Conservation (phyloP, 2,113 vertebrate species). For the Corydoras sp. region DNA sequence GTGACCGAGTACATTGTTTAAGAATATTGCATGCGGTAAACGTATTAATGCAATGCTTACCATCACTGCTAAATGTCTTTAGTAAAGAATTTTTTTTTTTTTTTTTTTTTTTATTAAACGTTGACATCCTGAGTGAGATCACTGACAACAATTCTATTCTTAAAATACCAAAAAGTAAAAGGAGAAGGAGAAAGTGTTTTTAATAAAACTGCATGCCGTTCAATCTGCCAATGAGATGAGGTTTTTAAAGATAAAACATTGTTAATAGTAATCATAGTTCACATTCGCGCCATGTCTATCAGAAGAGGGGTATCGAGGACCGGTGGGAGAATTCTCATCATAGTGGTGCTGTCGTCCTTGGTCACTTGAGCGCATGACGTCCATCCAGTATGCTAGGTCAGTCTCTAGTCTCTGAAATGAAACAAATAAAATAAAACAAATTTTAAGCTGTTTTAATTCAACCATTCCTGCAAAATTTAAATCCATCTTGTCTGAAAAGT, state of each 20-base stretch:
- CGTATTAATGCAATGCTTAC: too few relatives aligned
- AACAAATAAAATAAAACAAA: background rate
- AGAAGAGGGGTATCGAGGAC: slow-evolving; percentile 61
- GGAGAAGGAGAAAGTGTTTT: too few relatives aligned
- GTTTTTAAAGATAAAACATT: background rate
- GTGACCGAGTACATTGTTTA: too few relatives aligned
- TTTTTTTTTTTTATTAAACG: too few relatives aligned
- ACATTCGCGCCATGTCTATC: slow-evolving; percentile 81
- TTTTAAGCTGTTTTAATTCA: too few relatives aligned
- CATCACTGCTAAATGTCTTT: too few relatives aligned
- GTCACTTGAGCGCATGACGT: slow-evolving; percentile 67
- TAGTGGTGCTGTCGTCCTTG: slow-evolving; percentile 85
- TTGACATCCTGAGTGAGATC: too few relatives aligned
- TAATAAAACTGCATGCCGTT: background rate
- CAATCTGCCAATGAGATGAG: background rate
- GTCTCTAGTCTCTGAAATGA: slow-evolving; percentile 81
- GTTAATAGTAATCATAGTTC: slow-evolving; percentile 89
- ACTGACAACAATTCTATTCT: too few relatives aligned
- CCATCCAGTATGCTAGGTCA: slow-evolving; percentile 84
- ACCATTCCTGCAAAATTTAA: background rate
- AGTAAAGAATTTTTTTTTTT: too few relatives aligned
- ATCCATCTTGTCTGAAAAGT: too few relatives aligned
- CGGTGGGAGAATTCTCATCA: slow-evolving; percentile 80
- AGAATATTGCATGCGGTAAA: too few relatives aligned
- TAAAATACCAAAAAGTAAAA: too few relatives aligned